phyloP scores from a whole-genome alignment of 2,888 invertebrate genomes.

The Eupithecia subumbrata region DNA sequence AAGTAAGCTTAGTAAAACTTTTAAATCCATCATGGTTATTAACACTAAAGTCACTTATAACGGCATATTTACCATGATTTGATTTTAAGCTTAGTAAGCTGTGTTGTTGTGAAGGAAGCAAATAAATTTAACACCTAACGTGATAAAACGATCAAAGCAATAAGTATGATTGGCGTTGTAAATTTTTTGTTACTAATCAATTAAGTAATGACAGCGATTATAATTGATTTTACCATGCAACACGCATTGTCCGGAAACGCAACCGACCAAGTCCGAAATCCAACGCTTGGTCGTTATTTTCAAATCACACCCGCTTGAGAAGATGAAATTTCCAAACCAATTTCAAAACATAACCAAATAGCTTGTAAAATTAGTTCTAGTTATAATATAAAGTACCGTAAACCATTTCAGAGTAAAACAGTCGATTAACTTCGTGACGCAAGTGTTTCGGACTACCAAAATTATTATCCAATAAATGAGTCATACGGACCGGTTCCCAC shows the following conservation, averaged over 20 bases:
- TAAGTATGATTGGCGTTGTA: conserved; percentile 40
- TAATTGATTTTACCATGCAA: conserved; percentile 40
- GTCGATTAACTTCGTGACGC: conserved; percentile 52
- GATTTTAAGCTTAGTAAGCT: too few species aligned
- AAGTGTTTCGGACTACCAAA: conserved; percentile 56
- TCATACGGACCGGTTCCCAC: conserved; percentile 72
- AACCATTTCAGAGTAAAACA: conserved; percentile 38
- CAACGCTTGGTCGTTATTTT: neutral
- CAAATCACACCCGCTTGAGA: neutral
- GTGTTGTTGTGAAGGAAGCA: neutral
- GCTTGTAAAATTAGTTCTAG: conserved; percentile 15
- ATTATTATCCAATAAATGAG: conserved; percentile 63
- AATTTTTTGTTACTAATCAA: conserved; percentile 43
- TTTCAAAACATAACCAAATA: conserved; percentile 19
- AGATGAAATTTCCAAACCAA: neutral
- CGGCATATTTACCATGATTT: too few species aligned
- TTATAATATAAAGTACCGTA: conserved; percentile 28
- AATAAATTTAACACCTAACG: conserved; percentile 22
- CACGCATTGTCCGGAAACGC: conserved; percentile 10
- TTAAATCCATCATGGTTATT: too few species aligned
- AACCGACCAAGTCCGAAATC: neutral
- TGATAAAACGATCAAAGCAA: conserved; percentile 36
- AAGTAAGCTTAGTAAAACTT: too few species aligned
- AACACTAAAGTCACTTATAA: too few species aligned
- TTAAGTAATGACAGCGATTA: conserved; percentile 37